Percentiles rank a stretch among this genome's conserved stretches.
These are phyloP conservation scores for Drosophila lacicola DNA, from an alignment of 2,888 invertebrate genomes.

Conservation along the genomic window DNA sequence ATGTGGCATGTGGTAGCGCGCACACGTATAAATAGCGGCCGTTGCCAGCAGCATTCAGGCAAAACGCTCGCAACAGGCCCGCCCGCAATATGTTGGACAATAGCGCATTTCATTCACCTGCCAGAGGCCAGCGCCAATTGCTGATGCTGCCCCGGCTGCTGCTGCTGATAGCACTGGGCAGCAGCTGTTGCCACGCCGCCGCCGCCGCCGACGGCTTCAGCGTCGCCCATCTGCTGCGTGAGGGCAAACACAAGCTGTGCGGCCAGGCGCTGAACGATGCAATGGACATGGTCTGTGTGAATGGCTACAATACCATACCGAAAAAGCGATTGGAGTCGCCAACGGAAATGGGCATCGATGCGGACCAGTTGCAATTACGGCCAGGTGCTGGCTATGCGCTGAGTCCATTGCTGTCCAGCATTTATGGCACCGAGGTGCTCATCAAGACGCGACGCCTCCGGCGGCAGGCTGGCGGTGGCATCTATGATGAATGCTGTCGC, in stretches of 20 bases:
- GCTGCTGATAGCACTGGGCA: conserved; percentile 23
- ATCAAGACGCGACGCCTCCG: conserved; percentile 63
- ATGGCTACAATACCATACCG: conserved; percentile 63
- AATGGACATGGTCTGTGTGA: conserved; percentile 62
- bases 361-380: background rate
- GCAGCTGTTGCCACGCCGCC: conserved; percentile 12
- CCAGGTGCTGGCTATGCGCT: conserved; percentile 21
- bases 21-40: conserved; percentile 60
- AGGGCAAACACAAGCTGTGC: conserved; percentile 68
- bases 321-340: conserved; percentile 25
- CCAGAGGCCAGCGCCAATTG: conserved; percentile 9
- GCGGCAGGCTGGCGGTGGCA: conserved; percentile 47
- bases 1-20: conserved; percentile 4
- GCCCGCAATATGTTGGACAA: conserved; percentile 57
- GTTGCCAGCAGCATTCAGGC: conserved; percentile 25
- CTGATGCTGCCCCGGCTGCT: conserved; percentile 21
- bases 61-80: conserved; percentile 32
- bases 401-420: conserved; percentile 59
- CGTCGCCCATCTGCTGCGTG: conserved; percentile 38
- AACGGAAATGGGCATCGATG: background rate
- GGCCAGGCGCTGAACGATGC: conserved; percentile 63
- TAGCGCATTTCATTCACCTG: conserved; percentile 34
- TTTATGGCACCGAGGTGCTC: conserved; percentile 60
- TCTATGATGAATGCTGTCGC: conserved; percentile 76
- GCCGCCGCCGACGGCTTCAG: conserved; percentile 8